phyloP scores from a whole-genome alignment of 2,113 vertebrate genomes.

The Acanthisitta chloris region DNA sequence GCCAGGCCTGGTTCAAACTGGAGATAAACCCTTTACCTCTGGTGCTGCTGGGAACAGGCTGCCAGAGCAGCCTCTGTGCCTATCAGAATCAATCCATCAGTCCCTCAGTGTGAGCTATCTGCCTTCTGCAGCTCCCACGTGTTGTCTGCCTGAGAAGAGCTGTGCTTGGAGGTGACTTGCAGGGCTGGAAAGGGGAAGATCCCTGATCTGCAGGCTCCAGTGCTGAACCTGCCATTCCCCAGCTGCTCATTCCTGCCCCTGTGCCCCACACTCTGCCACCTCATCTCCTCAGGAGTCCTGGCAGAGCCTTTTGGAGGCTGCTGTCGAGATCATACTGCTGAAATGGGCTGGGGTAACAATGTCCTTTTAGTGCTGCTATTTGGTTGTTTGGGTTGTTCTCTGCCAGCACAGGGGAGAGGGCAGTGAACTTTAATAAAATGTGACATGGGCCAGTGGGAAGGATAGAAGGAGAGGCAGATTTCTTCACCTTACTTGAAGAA shows the following conservation, averaged over 20 bases:
- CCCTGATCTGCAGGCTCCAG: fast-evolving
- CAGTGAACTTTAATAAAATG: not conserved
- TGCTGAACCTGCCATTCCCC: not conserved
- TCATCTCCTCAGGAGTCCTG: fast-evolving
- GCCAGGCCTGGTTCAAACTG: not conserved
- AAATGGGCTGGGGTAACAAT: not conserved
- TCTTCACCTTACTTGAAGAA: not conserved
- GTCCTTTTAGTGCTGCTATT: fast-evolving
- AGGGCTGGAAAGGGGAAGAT: not conserved
- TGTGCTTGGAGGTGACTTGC: not conserved
- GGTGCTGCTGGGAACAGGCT: not conserved
- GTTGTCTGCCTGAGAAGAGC: not conserved
- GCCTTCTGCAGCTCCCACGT: not conserved
- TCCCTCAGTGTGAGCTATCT: not conserved
- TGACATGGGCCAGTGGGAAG: not conserved
- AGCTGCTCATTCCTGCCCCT: not conserved
- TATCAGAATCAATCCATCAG: not conserved
- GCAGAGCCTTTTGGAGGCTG: not conserved
- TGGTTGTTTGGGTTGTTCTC: not conserved
- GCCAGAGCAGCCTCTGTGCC: not conserved
- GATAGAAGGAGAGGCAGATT: not conserved
- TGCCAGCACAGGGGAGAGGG: not conserved
- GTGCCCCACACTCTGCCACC: fast-evolving
- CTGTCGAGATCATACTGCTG: fast-evolving
- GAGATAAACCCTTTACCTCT: not conserved